phyloP scores from a whole-genome alignment of 2,113 vertebrate genomes.

The Myotis davidii region DNA sequence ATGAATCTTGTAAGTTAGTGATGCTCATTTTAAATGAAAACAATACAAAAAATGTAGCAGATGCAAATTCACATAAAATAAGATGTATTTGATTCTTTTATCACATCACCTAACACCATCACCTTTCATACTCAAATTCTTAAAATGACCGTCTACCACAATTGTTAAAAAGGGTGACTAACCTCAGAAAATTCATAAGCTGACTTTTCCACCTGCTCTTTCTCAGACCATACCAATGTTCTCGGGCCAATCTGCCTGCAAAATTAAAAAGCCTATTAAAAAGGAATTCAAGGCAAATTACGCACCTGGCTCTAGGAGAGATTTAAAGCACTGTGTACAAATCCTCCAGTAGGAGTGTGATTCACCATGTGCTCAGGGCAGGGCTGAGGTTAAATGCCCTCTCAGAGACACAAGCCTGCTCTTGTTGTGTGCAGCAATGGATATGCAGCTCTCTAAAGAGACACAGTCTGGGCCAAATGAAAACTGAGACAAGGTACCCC shows the following conservation, averaged over 20 bases:
- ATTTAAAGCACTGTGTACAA: neutral
- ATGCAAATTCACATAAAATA: neutral
- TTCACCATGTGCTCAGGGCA: neutral
- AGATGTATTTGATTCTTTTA: neutral
- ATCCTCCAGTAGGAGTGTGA: neutral
- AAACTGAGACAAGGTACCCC: neutral
- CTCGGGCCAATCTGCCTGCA: constrained; percentile 94
- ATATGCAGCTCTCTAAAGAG: neutral
- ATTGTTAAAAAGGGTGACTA: neutral
- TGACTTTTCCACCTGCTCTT: constrained; percentile 93
- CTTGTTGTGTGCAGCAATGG: accelerated
- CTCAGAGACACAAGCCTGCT: neutral
- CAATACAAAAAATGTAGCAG: neutral
- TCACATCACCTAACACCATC: neutral
- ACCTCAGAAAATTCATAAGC: constrained; percentile 97
- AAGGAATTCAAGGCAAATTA: neutral
- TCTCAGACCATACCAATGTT: constrained; percentile 96
- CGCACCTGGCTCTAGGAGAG: constrained; percentile 1
- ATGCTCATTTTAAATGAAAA: constrained; percentile 41
- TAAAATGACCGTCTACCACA: neutral
- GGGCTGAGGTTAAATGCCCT: neutral
- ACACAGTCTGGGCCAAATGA: neutral
- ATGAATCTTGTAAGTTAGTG: neutral
- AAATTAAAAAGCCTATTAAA: constrained; percentile 70
- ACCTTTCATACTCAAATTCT: neutral